Evolutionary conservation across 2,888 invertebrate genomes (phyloP).

Genomic region (Fragum sueziense): DNA sequence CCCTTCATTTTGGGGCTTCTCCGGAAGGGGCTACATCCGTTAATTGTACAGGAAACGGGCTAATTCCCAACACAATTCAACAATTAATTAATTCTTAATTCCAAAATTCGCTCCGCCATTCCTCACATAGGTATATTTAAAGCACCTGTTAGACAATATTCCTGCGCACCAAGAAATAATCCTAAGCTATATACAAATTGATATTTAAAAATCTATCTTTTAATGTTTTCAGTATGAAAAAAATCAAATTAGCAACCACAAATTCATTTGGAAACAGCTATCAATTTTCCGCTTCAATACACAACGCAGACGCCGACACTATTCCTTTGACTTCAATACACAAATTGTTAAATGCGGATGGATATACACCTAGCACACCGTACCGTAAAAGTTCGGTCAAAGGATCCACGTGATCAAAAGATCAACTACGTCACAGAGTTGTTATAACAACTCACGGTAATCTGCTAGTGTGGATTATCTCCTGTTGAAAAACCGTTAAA

Average conservation of each 20-base stretch:
- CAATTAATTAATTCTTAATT: slow-evolving; percentile 9
- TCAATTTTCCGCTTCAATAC: slow-evolving; percentile 10
- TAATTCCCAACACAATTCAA: slow-evolving; percentile 28
- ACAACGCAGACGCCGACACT: slow-evolving; percentile 15
- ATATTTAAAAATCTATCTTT: neutral
- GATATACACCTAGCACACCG: slow-evolving; percentile 41
- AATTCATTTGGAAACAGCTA: neutral
- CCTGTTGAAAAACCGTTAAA: neutral
- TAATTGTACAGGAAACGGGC: slow-evolving; percentile 1
- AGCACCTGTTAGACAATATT: slow-evolving; percentile 40
- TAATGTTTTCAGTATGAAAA: too few relatives aligned
- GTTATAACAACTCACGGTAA: slow-evolving; percentile 75
- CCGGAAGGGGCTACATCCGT: slow-evolving; percentile 64
- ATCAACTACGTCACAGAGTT: slow-evolving; percentile 74
- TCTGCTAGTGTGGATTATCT: slow-evolving; percentile 30
- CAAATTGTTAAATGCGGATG: slow-evolving; percentile 51
- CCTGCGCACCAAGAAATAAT: slow-evolving; percentile 39
- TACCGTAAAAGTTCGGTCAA: slow-evolving; percentile 59
- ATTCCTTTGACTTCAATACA: slow-evolving; percentile 37
- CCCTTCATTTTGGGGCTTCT: slow-evolving; percentile 70
- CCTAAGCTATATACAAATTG: neutral
- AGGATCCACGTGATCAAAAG: slow-evolving; percentile 67
- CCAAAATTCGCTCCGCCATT: slow-evolving; percentile 38
- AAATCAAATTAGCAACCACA: neutral
- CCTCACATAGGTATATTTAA: slow-evolving; percentile 29